Evolutionary conservation across 2,888 invertebrate genomes (phyloP), one percentile per base, ranked within the genome.

Genomic region (Hirudinaria manillensis): DNA sequence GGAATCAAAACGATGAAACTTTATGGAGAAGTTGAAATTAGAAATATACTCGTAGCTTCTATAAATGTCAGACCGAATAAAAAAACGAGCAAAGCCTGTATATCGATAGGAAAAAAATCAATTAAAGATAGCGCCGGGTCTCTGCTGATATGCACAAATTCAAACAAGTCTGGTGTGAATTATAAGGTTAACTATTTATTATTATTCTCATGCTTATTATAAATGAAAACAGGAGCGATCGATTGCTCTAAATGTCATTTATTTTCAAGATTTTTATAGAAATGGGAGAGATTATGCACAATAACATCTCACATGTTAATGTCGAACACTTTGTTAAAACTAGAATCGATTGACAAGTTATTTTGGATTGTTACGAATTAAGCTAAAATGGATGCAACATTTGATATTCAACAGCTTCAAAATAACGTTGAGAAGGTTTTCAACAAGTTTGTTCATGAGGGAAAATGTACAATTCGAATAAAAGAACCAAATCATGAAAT

Each of bases 401-500:
- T 61, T 29, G n/a, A 56, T 16, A 16, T 56, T 24, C 27, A 56
- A 61, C 61, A 68, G 68, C 29, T 68, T 36, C 32, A 68, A n/a
- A n/a, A 68, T 10, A 68, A 68, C 21, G 36, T 68, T 34, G 68
- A 68, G 19, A 68, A 24, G 32, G 32, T 68, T n/a, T 68, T 68
- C 36, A n/a, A 29, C n/a, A 36, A 36, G 32, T 36, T 34, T 19
- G 32, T 34, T 34, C 32, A n/a, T n/a, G 36, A 36, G 32, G 68
- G 68, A 10, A 68, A 68, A 34, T 68, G 68, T n/a, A 68, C 68
- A 29, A 29, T 68, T 32, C 32, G 68, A 6, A 32, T n/a, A 32
- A 68, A 34, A 68, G 36, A 68, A 32, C 68, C 68, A 32, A 24
- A 24, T 34, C 32, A 68, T n/a, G 68, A 68, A 34, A 68, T 68